These are phyloP conservation scores for Trichoplax adhaerens DNA, from an alignment of 37 sponge, comb jelly and placozoan genomes.

Conservation along the genomic window DNA sequence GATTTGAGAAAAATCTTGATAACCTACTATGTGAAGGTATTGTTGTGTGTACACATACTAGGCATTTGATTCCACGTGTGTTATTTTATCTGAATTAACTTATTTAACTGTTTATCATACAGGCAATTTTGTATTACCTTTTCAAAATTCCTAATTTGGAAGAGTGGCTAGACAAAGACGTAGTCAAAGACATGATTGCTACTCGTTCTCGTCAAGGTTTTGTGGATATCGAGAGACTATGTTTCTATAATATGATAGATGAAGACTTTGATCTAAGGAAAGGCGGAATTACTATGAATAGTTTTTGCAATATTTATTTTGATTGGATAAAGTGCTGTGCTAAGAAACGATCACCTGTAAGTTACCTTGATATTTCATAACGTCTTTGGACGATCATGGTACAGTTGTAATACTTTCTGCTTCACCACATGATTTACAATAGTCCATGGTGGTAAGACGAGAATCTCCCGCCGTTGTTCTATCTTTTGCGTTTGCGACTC, in stretches of 20 bases:
- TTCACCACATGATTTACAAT: not conserved
- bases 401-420: not conserved
- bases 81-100: not conserved
- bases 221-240: slow-evolving; percentile 9
- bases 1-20: slow-evolving; percentile 50
- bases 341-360: not conserved
- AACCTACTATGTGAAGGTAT: slow-evolving; percentile 57
- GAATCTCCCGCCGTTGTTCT: not conserved
- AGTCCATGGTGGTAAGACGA: no score
- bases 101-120: not conserved
- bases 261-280: slow-evolving; percentile 13
- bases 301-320: slow-evolving; percentile 12
- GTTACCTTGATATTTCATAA: not conserved
- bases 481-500: slow-evolving; percentile 12
- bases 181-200: slow-evolving; percentile 7
- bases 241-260: slow-evolving; percentile 16
- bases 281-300: slow-evolving; percentile 9
- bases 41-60: slow-evolving; percentile 10
- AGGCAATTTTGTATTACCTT: slow-evolving; percentile 51
- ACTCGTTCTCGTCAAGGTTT: slow-evolving; percentile 9
- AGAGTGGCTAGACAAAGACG: slow-evolving; percentile 23
- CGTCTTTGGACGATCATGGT: not conserved
- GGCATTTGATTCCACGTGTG: not conserved
- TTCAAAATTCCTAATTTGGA: slow-evolving; percentile 16
- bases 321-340: slow-evolving; percentile 14